A percentile compares a stretch with the other conserved stretches of the same genome.
These are phyloP conservation scores for Pterostichus niger DNA, from an alignment of 2,888 invertebrate species.

Conservation along the genomic window DNA sequence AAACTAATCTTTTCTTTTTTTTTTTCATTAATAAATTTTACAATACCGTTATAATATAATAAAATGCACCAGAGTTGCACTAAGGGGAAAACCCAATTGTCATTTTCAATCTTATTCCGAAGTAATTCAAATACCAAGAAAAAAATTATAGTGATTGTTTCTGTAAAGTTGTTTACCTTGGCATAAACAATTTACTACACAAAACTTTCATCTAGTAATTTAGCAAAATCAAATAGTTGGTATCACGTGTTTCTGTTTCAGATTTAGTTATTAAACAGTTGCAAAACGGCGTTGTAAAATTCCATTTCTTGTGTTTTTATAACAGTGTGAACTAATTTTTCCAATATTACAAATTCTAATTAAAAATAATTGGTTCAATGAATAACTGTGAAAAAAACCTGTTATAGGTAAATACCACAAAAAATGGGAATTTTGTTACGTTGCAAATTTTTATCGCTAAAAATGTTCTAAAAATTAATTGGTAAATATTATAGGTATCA, in stretches of 20 bases:
- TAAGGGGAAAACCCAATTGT: background rate
- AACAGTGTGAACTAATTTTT: slow-evolving; percentile 1
- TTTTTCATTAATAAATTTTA: slow-evolving; percentile 10
- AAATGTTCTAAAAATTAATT: background rate
- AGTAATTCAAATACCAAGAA: slow-evolving; percentile 3
- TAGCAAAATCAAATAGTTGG: background rate
- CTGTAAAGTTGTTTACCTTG: slow-evolving; percentile 40
- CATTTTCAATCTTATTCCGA: background rate
- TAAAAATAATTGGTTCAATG: background rate
- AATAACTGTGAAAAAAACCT: slow-evolving; percentile 1
- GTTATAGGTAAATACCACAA: too few species aligned
- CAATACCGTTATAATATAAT: background rate
- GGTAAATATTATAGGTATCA: background rate
- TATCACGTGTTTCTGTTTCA: background rate
- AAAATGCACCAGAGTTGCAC: background rate
- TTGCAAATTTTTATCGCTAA: background rate
- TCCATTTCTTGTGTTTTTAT: slow-evolving; percentile 1
- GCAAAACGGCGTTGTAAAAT: background rate
- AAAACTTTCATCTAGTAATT: slow-evolving; percentile 34
- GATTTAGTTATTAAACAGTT: slow-evolving; percentile 5
- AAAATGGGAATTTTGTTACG: background rate
- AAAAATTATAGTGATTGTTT: slow-evolving; percentile 17
- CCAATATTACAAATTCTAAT: background rate
- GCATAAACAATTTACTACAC: slow-evolving; percentile 23
- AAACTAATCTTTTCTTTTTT: background rate